Base-by-base conservation (phyloP, 1,140 invertebrate genomes). In the Macrosteles quadrilineatus region DNA sequence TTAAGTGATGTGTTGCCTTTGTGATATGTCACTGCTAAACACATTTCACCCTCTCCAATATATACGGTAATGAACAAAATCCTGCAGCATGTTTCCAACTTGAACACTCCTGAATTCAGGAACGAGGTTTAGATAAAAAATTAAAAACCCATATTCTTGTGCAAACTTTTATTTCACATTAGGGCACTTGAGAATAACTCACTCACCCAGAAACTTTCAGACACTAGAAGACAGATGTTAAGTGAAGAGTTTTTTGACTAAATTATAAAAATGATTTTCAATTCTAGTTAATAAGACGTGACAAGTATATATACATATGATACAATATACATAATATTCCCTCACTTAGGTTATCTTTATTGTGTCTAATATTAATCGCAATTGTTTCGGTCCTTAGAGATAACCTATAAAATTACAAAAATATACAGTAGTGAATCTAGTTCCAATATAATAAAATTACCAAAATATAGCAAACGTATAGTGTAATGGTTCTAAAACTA, bases 401-500 rank as follows among this genome's bases (percentile, higher is more conserved):
- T 50, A 50, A 50, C 47, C 47, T 50, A 50, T 50, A 50, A 17
- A 50, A 50, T 50, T 50, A 50, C 47, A 50, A 50, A 50, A 50
- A 50, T 50, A 50, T 50, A 50, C 47, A 50, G n/a, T 50, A 50
- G 4, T 4, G 32, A 50, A 50, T 50, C 47, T 50, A 50, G 14
- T 50, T 50, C n/a, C 47, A 50, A 50, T 50, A 50, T 50, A 50
- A 50, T 50, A 50, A 50, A 50, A 50, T 50, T 50, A 50, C n/a
- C 47, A 50, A 50, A 50, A 50, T 50, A 50, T 50, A 50, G 14
- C n/a, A 3, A 50, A 50, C 47, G 21, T 21, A 50, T 50, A 50
- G 47, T 36, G 4, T 36, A 36, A 36, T 50, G n/a, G 47, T 19
- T 50, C 47, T 50, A 50, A 19, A 4, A 50, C 47, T 50, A 50